phyloP scores from a whole-genome alignment of 2,113 vertebrate genomes.

The Channa maculata region DNA sequence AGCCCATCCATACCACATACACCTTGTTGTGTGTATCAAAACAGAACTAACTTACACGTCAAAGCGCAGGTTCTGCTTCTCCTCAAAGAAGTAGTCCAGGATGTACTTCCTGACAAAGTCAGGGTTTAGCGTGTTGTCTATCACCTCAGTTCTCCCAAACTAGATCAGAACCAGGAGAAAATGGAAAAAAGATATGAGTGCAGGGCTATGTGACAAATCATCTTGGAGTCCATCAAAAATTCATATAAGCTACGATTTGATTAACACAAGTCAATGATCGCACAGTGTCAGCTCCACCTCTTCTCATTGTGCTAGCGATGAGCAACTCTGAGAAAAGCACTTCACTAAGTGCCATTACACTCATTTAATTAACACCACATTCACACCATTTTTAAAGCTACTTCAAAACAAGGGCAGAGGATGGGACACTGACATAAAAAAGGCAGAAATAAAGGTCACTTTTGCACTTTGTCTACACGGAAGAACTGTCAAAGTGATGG shows the following conservation, averaged over 20 bases:
- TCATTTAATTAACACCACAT: conserved; percentile 51
- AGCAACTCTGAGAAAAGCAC: conserved; percentile 25
- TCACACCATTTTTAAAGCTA: conserved; percentile 4
- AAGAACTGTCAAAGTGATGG: conserved; percentile 13
- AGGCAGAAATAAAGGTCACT: conserved; percentile 1
- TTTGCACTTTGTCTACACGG: conserved; percentile 23
- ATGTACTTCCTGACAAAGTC: conserved; percentile 97
- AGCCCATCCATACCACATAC: conserved; percentile 26
- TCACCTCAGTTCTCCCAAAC: conserved; percentile 96
- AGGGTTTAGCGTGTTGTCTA: conserved; percentile 95
- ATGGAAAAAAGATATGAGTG: conserved; percentile 3
- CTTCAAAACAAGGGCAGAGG: conserved; percentile 21
- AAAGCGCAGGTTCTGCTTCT: conserved; percentile 96
- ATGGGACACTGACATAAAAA: background rate
- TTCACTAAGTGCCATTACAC: conserved; percentile 43
- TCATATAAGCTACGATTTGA: conserved; percentile 53
- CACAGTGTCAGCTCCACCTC: conserved; percentile 21
- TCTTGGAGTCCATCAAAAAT: conserved; percentile 25
- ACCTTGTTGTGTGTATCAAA: conserved; percentile 44
- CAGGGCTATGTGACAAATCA: conserved; percentile 19
- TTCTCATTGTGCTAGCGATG: conserved; percentile 21
- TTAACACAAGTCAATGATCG: conserved; percentile 45
- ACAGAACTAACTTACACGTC: conserved; percentile 90
- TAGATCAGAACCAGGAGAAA: conserved; percentile 68
- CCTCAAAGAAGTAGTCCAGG: conserved; percentile 96